phyloP scores from a whole-genome alignment of 2,113 vertebrate genomes.

The Thomomys bottae region DNA sequence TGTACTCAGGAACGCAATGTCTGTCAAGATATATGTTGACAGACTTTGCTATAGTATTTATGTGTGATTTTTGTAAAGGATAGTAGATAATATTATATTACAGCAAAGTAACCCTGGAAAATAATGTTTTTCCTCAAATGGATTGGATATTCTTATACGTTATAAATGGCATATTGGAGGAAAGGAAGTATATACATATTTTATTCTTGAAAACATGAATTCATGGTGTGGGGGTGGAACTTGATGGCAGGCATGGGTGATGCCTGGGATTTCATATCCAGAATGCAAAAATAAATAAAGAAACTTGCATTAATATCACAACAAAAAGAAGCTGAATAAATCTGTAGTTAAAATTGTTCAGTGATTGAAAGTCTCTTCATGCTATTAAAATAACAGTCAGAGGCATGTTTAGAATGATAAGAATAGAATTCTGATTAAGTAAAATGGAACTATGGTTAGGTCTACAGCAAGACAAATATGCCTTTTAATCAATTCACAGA shows the following conservation, averaged over 20 bases:
- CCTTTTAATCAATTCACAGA: conserved; percentile 32
- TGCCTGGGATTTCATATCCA: neutral
- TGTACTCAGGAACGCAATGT: neutral
- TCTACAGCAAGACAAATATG: neutral
- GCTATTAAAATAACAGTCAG: neutral
- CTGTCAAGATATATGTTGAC: neutral
- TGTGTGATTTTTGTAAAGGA: neutral
- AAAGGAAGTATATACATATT: conserved; percentile 13
- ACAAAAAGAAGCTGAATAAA: conserved; percentile 52
- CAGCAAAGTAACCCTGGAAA: neutral
- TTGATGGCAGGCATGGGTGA: neutral
- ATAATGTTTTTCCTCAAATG: conserved; percentile 6
- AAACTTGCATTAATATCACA: conserved; percentile 30
- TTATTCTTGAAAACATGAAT: neutral
- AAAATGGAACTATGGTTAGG: neutral
- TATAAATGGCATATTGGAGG: neutral
- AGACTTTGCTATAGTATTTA: neutral
- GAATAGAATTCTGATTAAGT: conserved; percentile 43
- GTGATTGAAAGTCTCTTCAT: neutral
- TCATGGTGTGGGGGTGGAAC: too few species aligned
- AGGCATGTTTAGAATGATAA: conserved; percentile 1
- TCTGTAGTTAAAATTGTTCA: conserved; percentile 17
- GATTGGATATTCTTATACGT: neutral
- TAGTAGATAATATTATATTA: neutral
- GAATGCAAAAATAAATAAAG: neutral